Percentiles rank a stretch among this genome's conserved stretches.
Evolutionary conservation across 2,888 invertebrate genomes (phyloP).

Genomic region (Nomada fucata): DNA sequence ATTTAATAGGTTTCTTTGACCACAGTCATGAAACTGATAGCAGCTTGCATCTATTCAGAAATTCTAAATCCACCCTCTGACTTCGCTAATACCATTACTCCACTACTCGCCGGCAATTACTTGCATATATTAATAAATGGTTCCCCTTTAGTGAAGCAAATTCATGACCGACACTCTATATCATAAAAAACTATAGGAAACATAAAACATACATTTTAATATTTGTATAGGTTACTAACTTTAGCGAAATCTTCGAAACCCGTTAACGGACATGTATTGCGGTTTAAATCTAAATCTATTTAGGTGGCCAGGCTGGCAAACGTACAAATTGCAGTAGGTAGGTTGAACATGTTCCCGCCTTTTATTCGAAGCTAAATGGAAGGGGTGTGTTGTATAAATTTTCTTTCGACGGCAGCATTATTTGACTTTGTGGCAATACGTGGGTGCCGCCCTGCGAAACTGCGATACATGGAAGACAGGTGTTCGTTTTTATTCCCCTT

Average conservation of each 20-base stretch:
- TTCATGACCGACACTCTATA: too few species aligned
- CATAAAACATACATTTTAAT: too few species aligned
- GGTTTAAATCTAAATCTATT: too few species aligned
- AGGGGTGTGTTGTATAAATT: conserved; percentile 63
- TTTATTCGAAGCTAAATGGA: conserved; percentile 48
- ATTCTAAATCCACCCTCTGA: background rate
- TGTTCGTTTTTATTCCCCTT: conserved; percentile 53
- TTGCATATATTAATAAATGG: background rate
- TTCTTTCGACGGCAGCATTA: conserved; percentile 67
- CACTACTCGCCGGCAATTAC: conserved; percentile 1
- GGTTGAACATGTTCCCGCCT: conserved; percentile 54
- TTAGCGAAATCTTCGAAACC: too few species aligned
- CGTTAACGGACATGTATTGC: too few species aligned
- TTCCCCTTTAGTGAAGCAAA: background rate
- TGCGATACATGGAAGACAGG: conserved; percentile 30
- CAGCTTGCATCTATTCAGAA: background rate
- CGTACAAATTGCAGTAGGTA: conserved; percentile 36
- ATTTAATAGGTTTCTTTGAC: background rate
- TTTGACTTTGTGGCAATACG: conserved; percentile 67
- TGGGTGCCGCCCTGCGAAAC: conserved; percentile 48
- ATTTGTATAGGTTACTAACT: too few species aligned
- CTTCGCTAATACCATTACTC: conserved; percentile 3
- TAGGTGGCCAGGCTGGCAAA: conserved; percentile 11
- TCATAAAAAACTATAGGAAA: too few species aligned
- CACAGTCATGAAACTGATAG: background rate